Conservation (phyloP, 92 coral and sea anemone species). For the Nematostella vectensis region DNA sequence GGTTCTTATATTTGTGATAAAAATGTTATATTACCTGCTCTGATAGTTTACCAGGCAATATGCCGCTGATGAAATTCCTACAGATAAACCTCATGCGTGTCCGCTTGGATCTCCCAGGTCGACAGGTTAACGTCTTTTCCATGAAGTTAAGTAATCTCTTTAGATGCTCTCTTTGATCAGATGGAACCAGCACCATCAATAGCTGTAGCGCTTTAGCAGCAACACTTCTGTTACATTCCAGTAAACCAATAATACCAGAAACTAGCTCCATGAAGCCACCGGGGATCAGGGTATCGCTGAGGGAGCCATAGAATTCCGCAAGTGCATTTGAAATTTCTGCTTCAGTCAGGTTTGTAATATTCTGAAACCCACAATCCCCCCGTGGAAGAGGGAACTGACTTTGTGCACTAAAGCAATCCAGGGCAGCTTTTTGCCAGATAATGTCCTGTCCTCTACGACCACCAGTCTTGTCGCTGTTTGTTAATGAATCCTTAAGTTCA, state of each 20-base stretch:
- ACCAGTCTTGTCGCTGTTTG: conserved; percentile 8
- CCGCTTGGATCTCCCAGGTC: conserved; percentile 25
- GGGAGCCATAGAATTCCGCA: conserved; percentile 63
- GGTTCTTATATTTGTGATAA: no score
- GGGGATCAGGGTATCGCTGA: conserved; percentile 75
- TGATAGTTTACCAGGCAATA: conserved; percentile 35
- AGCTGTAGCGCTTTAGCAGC: conserved; percentile 44
- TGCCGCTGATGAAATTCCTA: conserved; percentile 62
- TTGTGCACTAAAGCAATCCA: conserved; percentile 67
- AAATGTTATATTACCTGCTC: conserved; percentile 18
- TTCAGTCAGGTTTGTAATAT: conserved; percentile 47
- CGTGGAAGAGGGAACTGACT: conserved; percentile 58
- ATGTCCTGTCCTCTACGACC: conserved; percentile 18
- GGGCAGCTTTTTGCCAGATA: conserved; percentile 63
- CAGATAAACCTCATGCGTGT: conserved; percentile 39
- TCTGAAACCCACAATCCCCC: conserved; percentile 56
- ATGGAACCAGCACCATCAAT: conserved; percentile 49
- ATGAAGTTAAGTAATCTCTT: conserved; percentile 67
- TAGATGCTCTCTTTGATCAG: conserved; percentile 51
- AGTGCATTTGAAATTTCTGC: conserved; percentile 63
- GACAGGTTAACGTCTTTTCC: conserved; percentile 38
- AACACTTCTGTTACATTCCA: conserved; percentile 20
- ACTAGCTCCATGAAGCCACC: conserved; percentile 45
- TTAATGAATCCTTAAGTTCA: conserved; percentile 15
- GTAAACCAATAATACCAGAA: conserved; percentile 33